Evolutionary conservation across 2,888 invertebrate genomes (phyloP).

Genomic region (Lasioglossum pauxillum): DNA sequence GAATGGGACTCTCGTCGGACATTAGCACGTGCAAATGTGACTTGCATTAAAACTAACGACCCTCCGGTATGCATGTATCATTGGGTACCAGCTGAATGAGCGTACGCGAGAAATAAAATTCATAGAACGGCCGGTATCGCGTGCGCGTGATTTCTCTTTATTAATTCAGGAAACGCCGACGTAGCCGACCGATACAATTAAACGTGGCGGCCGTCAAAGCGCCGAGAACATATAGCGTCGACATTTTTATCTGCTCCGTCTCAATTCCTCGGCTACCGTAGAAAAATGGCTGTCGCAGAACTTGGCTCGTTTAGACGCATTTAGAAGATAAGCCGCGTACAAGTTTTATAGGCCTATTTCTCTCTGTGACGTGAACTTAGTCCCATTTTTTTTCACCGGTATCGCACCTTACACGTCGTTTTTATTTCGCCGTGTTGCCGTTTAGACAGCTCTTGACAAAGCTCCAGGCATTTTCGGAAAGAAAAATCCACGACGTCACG

Average conservation of each 20-base stretch:
- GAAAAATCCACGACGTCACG: not conserved
- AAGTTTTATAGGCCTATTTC: constrained; percentile 38
- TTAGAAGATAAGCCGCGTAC: constrained; percentile 41
- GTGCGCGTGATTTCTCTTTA: not conserved
- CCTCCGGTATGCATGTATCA: constrained; percentile 23
- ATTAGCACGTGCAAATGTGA: constrained; percentile 22
- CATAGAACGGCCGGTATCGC: not conserved
- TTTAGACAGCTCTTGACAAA: not conserved
- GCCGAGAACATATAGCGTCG: too few relatives aligned
- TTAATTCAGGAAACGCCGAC: not conserved
- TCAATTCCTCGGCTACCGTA: constrained; percentile 16
- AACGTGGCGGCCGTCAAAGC: not conserved
- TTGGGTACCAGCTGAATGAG: constrained; percentile 18
- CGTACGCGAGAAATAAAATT: not conserved
- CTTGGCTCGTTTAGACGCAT: constrained; percentile 33
- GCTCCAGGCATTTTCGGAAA: not conserved
- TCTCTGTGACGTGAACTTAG: constrained; percentile 13
- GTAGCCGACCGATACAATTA: not conserved
- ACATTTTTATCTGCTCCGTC: constrained; percentile 28
- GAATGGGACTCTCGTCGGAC: constrained; percentile 3
- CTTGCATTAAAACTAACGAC: constrained; percentile 38
- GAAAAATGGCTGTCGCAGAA: constrained; percentile 38
- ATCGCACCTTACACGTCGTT: not conserved
- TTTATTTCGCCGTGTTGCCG: not conserved
- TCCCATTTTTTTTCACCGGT: constrained; percentile 23